Percentiles rank a stretch among this genome's conserved stretches.
Conservation (phyloP, 2,113 vertebrate species). For the Pomatostomus ruficeps region DNA sequence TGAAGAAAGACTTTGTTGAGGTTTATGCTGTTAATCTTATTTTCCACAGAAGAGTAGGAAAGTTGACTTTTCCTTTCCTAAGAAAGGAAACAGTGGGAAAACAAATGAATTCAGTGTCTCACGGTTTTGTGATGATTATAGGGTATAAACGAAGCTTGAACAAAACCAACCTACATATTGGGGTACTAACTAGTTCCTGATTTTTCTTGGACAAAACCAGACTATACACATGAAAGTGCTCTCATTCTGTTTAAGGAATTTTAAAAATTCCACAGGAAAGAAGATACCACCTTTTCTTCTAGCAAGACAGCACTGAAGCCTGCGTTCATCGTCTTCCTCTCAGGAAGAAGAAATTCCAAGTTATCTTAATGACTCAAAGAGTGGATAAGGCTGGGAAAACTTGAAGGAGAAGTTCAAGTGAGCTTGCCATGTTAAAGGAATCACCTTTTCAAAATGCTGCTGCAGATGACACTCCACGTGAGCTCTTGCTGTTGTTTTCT, state of each 20-base stretch:
- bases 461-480: constrained; percentile 82
- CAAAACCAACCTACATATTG: background rate
- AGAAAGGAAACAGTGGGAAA: background rate
- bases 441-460: constrained; percentile 91
- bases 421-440: background rate
- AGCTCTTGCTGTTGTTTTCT: constrained; percentile 66
- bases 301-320: background rate
- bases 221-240: background rate
- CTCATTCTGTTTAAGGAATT: background rate
- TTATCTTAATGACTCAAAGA: background rate
- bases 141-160: background rate
- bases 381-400: background rate
- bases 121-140: background rate
- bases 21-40: background rate
- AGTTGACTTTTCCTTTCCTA: background rate
- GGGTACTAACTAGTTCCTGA: background rate
- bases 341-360: background rate
- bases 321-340: background rate
- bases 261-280: background rate
- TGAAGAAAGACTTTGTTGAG: background rate
- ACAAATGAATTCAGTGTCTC: background rate
- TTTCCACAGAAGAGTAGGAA: background rate
- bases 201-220: background rate
- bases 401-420: background rate
- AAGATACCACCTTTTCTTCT: background rate